These are phyloP conservation scores for Carcina quercana DNA, from an alignment of 2,888 invertebrate genomes.

Conservation along the genomic window DNA sequence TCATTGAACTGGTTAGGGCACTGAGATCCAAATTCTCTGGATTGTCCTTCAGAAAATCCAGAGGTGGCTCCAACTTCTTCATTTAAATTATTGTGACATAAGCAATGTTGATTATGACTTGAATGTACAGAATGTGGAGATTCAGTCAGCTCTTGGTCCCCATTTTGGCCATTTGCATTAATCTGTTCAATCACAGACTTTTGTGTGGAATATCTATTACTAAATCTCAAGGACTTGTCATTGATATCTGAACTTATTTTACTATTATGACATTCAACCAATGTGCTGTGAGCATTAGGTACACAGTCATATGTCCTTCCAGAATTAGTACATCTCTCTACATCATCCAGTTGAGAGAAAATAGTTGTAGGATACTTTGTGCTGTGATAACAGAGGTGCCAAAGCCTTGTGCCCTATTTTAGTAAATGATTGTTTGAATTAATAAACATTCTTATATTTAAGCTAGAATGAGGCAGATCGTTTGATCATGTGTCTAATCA, in stretches of 20 bases:
- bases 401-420: slow-evolving; percentile 53
- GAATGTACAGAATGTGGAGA: too few species aligned
- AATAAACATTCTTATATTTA: slow-evolving; percentile 24
- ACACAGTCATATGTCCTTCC: too few species aligned
- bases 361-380: slow-evolving; percentile 50
- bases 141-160: too few species aligned
- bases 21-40: slow-evolving; percentile 4
- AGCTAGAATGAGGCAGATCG: slow-evolving; percentile 33
- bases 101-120: too few species aligned
- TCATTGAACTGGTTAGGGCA: slow-evolving; percentile 25
- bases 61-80: too few species aligned
- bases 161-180: too few species aligned
- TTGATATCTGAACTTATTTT: slow-evolving; percentile 12
- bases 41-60: too few species aligned
- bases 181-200: too few species aligned
- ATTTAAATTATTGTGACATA: too few species aligned
- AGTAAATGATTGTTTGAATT: slow-evolving; percentile 30
- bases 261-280: slow-evolving; percentile 17
- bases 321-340: too few species aligned
- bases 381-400: slow-evolving; percentile 65
- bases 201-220: too few species aligned
- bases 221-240: too few species aligned
- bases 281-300: slow-evolving; percentile 39
- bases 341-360: slow-evolving; percentile 54
- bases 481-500: slow-evolving; percentile 27